phyloP scores from a whole-genome alignment of 2,113 vertebrate species.

The Leucopsar rothschildi region DNA sequence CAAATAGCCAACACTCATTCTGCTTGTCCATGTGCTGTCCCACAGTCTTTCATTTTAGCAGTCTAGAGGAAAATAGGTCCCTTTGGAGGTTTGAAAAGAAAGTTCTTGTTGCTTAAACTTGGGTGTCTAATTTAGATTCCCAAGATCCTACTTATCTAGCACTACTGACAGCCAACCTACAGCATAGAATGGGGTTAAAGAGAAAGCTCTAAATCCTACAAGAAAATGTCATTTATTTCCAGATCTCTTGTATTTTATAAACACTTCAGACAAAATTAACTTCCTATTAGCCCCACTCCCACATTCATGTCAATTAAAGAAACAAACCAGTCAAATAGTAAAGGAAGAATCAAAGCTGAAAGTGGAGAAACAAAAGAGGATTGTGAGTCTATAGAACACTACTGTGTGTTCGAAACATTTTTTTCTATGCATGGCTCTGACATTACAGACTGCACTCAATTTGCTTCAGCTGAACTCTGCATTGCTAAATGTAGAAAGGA shows the following conservation, averaged over 20 bases:
- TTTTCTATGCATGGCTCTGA: not conserved
- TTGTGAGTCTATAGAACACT: not conserved
- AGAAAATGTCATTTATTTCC: not conserved
- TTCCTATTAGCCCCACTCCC: not conserved
- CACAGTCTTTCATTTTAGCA: not conserved
- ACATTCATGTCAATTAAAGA: not conserved
- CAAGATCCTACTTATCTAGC: not conserved
- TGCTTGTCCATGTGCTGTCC: not conserved
- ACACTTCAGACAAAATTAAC: not conserved
- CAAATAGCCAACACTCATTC: not conserved
- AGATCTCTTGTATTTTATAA: not conserved
- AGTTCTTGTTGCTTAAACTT: not conserved
- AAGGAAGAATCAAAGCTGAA: not conserved
- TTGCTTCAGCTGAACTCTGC: slow-evolving; percentile 23
- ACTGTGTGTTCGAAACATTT: not conserved
- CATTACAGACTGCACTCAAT: not conserved
- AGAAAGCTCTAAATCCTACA: not conserved
- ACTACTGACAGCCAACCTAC: not conserved
- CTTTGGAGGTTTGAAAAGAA: not conserved
- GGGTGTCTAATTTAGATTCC: not conserved
- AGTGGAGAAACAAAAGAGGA: not conserved
- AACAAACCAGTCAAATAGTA: not conserved
- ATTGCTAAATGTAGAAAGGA: not conserved
- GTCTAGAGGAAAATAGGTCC: not conserved
- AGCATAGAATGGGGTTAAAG: not conserved